A percentile compares a stretch with the other conserved stretches of the same genome.
These are phyloP conservation scores for Caenorhabditis sp. DNA, from an alignment of 2,888 invertebrate genomes.

Conservation along the genomic window DNA sequence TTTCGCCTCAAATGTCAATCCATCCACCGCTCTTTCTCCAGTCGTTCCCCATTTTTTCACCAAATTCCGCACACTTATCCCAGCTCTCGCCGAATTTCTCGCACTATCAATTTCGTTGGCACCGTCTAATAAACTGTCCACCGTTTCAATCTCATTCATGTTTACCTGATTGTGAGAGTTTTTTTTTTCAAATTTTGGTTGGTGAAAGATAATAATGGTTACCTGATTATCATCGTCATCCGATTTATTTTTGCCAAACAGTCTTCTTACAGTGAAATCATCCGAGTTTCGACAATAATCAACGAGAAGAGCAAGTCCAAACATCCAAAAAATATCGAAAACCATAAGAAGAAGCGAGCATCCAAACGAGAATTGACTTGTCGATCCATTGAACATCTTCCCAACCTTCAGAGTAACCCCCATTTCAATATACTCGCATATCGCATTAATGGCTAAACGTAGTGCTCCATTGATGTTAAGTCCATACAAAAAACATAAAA, in stretches of 20 bases:
- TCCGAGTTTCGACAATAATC: too few relatives aligned
- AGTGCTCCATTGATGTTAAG: conserved; percentile 40
- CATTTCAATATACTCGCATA: conserved; percentile 55
- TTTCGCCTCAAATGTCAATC: conserved; percentile 60
- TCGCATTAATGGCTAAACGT: conserved; percentile 31
- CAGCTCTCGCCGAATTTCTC: conserved; percentile 44
- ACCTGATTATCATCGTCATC: too few relatives aligned
- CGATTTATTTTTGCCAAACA: conserved; percentile 26
- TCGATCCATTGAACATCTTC: conserved; percentile 45
- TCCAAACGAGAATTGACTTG: conserved; percentile 53
- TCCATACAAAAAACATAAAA: conserved; percentile 28
- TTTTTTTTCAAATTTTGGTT: too few relatives aligned
- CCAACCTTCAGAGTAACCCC: conserved; percentile 1
- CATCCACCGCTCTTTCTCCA: conserved; percentile 64
- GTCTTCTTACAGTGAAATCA: too few relatives aligned
- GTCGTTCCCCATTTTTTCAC: conserved; percentile 59
- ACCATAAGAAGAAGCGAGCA: conserved; percentile 62
- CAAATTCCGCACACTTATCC: conserved; percentile 54
- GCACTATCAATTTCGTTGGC: conserved; percentile 39
- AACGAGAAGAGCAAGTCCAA: conserved; percentile 11
- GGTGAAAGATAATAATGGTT: too few relatives aligned
- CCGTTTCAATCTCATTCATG: too few relatives aligned
- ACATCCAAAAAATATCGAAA: conserved; percentile 57
- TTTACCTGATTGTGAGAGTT: too few relatives aligned
- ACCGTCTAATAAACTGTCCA: conserved; percentile 1